Conservation (phyloP, 2,888 invertebrate genomes). For the Trachelus tabidus region DNA sequence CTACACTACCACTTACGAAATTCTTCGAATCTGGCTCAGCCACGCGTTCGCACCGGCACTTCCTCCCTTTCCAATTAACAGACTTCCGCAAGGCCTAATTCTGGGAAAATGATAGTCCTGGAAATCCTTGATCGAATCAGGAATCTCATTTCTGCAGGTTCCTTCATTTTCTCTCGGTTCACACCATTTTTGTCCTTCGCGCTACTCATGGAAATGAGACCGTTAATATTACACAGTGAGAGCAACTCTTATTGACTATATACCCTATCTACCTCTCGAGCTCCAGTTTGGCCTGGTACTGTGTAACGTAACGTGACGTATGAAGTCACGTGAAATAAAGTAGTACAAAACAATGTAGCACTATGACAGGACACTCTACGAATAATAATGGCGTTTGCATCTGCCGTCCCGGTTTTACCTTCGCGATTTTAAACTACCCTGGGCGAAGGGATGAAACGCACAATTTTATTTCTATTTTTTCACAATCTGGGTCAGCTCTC, state of each 20-base stretch:
- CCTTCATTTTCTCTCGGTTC: not conserved
- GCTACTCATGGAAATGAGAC: not conserved
- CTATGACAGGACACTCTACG: not conserved
- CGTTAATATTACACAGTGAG: not conserved
- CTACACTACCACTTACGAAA: not conserved
- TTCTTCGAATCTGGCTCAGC: no score
- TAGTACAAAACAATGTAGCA: not conserved
- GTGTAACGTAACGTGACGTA: not conserved
- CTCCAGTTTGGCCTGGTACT: not conserved
- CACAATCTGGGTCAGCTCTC: conserved; percentile 1
- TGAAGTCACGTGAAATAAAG: not conserved
- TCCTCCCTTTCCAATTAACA: not conserved
- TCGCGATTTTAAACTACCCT: not conserved
- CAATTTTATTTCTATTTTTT: conserved; percentile 1
- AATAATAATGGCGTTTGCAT: not conserved
- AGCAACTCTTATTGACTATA: not conserved
- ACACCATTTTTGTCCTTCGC: no score
- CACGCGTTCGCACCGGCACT: no score
- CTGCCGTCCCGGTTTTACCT: not conserved
- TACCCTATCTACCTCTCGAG: not conserved
- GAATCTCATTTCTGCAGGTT: not conserved
- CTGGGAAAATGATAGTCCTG: not conserved
- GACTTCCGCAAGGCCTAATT: not conserved
- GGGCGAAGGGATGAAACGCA: not conserved
- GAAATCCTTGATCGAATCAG: not conserved